A percentile compares a stretch with the other conserved stretches of the same genome.
phyloP scores from a whole-genome alignment of 2,888 invertebrate genomes.

The Drosophila eohydei region DNA sequence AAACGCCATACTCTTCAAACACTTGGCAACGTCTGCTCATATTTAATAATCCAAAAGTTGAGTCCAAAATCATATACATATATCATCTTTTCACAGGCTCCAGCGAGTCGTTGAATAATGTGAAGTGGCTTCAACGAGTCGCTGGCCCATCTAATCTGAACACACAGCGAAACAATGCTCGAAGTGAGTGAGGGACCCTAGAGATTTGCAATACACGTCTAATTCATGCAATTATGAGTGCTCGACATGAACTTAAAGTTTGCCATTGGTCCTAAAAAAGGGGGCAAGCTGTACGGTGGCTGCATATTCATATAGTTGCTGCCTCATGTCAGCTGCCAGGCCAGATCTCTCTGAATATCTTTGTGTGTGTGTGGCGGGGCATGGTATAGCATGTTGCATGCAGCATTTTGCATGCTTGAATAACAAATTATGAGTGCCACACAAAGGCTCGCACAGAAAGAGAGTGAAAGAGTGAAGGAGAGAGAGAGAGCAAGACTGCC shows the following conservation, averaged over 20 bases:
- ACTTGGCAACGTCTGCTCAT: background rate
- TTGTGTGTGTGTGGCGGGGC: constrained; percentile 53
- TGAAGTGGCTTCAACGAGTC: constrained; percentile 34
- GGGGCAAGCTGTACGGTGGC: constrained; percentile 52
- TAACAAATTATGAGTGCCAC: constrained; percentile 79
- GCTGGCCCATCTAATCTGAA: constrained; percentile 30
- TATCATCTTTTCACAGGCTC: constrained; percentile 1
- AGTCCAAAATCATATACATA: constrained; percentile 2
- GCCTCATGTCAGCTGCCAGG: constrained; percentile 51
- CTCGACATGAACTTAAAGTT: constrained; percentile 64
- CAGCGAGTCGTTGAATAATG: constrained; percentile 16
- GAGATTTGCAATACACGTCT: constrained; percentile 58
- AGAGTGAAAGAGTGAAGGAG: background rate
- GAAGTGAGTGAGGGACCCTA: constrained; percentile 19
- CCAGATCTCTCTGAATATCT: constrained; percentile 11
- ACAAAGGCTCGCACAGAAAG: constrained; percentile 60
- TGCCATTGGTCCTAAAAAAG: constrained; percentile 31
- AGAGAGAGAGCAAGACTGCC: constrained; percentile 26
- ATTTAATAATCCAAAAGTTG: background rate
- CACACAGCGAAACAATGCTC: constrained; percentile 22
- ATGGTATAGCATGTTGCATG: constrained; percentile 75
- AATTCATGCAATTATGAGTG: constrained; percentile 65
- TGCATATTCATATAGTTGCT: constrained; percentile 56
- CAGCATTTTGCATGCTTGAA: constrained; percentile 81
- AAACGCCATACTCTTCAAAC: background rate